Base-by-base conservation (phyloP, 2,888 invertebrate genomes). In the Acronicta aceris region DNA sequence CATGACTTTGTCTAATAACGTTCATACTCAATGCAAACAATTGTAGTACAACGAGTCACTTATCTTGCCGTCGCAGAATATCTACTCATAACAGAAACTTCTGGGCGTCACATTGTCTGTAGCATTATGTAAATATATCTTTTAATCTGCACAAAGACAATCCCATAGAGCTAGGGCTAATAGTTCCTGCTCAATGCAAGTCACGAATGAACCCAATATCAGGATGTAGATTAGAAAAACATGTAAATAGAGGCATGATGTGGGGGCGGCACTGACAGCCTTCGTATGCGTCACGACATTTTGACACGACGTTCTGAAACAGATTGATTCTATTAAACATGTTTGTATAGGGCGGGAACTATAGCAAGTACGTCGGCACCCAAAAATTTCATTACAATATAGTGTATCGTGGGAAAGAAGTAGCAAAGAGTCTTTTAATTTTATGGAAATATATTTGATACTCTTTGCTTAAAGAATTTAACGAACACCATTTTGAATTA, bases 201-300 rank as follows among this genome's bases (percentile, higher is more conserved):
- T 92, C 93, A 93, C 93, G 93, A 77, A 81, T 85, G 71, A 79
- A 77, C 75, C 82, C 85, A 85, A 90, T 92, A 90, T 90, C 83
- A 82, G 80, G 76, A 87, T 83, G 84, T 83, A 86, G 85, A 91
- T 92, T 88, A 83, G 83, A 85, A 88, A 90, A 91, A 89, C 89
- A 92, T 90, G 90, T 89, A 88, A 90, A 91, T 90, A 82, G 69
- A 72, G 75, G 67, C 60, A 57, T 74, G 67, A 70, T 68, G 77
- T 70, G 76, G 71, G 75, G 78, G 81, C 79, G 77, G 79, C 74
- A 78, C 78, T 65, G 54, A 58, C 58, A 49, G 63, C 36, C 41
- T 77, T 64, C 61, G 66, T 65, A 69, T 70, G 59, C 64, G 61
- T 76, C 74, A 71, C 73, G 50, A 64, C 40, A 42, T 50, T n/a